A percentile compares a stretch with the other conserved stretches of the same genome.
Conservation (phyloP, 2,888 invertebrate species). For the Parasteatoda lunata region DNA sequence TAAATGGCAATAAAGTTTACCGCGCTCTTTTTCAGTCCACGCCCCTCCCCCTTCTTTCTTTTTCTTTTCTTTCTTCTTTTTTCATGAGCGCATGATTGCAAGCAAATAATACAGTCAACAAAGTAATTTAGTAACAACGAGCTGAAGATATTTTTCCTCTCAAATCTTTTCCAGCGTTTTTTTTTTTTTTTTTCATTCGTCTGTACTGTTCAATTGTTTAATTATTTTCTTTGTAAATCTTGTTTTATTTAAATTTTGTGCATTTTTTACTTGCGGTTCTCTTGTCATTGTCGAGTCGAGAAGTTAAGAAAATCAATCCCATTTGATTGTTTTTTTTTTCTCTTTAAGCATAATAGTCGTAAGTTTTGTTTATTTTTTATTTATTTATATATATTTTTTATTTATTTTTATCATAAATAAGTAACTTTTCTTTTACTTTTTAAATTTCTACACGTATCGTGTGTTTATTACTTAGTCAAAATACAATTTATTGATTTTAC, state of each 20-base stretch:
- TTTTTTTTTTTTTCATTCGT: slow-evolving; percentile 52
- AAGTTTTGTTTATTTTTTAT: no score
- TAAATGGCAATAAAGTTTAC: slow-evolving; percentile 69
- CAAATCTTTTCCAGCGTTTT: slow-evolving; percentile 48
- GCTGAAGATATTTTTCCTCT: slow-evolving; percentile 26
- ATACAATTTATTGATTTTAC: no score
- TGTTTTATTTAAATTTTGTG: slow-evolving; percentile 7
- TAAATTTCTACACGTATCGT: no score
- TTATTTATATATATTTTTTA: no score
- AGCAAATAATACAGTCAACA: slow-evolving; percentile 69
- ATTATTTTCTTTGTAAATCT: slow-evolving; percentile 62
- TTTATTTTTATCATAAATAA: no score
- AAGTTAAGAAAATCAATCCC: background rate
- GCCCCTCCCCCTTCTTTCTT: slow-evolving; percentile 23
- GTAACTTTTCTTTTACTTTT: no score
- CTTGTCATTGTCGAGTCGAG: background rate
- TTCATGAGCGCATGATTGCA: slow-evolving; percentile 64
- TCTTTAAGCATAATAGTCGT: background rate
- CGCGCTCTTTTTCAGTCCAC: slow-evolving; percentile 63
- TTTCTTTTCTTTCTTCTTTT: slow-evolving; percentile 32
- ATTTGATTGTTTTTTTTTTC: background rate
- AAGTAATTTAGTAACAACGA: slow-evolving; percentile 67
- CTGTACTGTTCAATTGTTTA: slow-evolving; percentile 60
- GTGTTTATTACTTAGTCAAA: no score
- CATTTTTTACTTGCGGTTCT: background rate